Evolutionary conservation across 2,797 vertebrate species (phyloP).

Genomic region (Microtus agrestis): DNA sequence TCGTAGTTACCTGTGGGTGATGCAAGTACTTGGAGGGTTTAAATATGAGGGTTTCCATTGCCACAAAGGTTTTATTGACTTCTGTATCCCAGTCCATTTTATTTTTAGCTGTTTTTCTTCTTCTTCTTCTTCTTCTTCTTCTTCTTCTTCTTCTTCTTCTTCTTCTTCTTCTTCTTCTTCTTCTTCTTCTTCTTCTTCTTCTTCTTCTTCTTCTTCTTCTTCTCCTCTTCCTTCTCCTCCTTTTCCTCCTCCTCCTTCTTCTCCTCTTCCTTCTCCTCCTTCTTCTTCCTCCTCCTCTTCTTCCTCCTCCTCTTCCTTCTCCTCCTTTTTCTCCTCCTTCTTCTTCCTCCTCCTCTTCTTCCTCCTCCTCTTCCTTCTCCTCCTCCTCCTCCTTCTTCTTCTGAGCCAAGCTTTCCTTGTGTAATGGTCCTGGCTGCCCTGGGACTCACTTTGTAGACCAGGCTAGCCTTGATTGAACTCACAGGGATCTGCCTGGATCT

Average conservation of each 20-base stretch:
- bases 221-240: background rate
- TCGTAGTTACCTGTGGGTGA: background rate
- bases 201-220: no score
- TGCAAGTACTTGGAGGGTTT: background rate
- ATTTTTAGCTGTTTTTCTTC: no score
- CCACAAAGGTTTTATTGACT: background rate
- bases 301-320: rapidly evolving
- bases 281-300: rapidly evolving
- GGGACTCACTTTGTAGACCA: background rate
- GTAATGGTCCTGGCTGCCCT: background rate
- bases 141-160: no score
- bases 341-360: background rate
- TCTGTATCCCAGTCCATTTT: background rate
- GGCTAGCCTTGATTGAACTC: background rate
- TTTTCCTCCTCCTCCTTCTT: no score
- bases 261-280: rapidly evolving
- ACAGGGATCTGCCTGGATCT: background rate
- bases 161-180: no score
- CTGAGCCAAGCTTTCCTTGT: background rate
- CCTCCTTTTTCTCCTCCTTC: rapidly evolving
- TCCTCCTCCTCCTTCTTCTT: no score
- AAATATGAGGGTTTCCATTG: background rate
- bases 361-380: rapidly evolving
- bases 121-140: no score
- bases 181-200: no score